Evolutionary conservation across 2,888 invertebrate genomes (phyloP).

Genomic region (Hydraecia micacea): DNA sequence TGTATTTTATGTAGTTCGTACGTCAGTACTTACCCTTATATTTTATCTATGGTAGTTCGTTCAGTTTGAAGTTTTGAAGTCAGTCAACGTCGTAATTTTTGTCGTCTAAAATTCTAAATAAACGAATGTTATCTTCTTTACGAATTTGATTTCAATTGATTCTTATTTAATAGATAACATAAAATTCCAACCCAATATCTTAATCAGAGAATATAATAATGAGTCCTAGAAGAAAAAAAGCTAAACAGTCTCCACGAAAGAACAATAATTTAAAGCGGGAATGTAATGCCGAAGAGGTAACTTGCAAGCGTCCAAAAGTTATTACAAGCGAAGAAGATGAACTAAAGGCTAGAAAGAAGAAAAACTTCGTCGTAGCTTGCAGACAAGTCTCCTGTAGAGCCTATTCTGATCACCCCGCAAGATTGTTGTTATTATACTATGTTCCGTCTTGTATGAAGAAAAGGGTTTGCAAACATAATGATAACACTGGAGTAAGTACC

Average conservation of each 20-base stretch:
- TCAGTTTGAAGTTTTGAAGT: too few species aligned
- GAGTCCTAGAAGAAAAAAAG: slow-evolving; percentile 78
- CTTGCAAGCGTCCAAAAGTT: slow-evolving; percentile 72
- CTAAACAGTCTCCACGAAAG: slow-evolving; percentile 60
- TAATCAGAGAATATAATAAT: slow-evolving; percentile 49
- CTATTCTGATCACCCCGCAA: slow-evolving; percentile 76
- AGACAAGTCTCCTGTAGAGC: slow-evolving; percentile 80
- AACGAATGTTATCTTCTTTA: not conserved
- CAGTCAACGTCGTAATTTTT: not conserved
- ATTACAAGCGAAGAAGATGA: slow-evolving; percentile 69
- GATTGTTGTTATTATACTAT: slow-evolving; percentile 78
- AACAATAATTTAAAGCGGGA: slow-evolving; percentile 63
- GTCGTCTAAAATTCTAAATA: too few species aligned
- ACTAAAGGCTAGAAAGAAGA: slow-evolving; percentile 73
- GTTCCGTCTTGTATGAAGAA: slow-evolving; percentile 77
- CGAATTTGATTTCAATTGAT: not conserved
- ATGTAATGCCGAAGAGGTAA: slow-evolving; percentile 60
- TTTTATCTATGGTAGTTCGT: too few species aligned
- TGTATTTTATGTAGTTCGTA: too few species aligned
- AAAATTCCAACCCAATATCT: not conserved
- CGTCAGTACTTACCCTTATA: too few species aligned
- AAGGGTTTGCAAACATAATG: slow-evolving; percentile 74
- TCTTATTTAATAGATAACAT: too few species aligned
- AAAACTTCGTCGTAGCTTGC: slow-evolving; percentile 84
- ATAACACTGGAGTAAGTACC: slow-evolving; percentile 71